Evolutionary conservation across 2,888 invertebrate species (phyloP).

Genomic region (Lasioglossum oenotherae): DNA sequence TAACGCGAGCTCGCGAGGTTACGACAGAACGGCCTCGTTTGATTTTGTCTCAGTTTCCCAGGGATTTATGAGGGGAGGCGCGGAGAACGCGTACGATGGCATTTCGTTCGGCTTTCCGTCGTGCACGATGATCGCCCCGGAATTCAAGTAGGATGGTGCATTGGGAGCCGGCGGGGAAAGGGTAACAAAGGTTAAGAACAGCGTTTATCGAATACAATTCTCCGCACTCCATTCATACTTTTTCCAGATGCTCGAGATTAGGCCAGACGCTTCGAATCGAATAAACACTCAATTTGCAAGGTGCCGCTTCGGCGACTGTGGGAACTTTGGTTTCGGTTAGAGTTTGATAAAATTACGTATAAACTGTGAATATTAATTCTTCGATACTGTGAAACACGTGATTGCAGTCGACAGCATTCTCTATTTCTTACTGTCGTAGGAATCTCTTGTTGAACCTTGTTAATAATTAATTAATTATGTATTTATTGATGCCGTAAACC

Average conservation of each 20-base stretch:
- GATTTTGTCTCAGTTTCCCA: slow-evolving; percentile 57
- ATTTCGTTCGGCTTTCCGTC: slow-evolving; percentile 31
- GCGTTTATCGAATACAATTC: slow-evolving; percentile 42
- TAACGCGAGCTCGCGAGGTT: slow-evolving; percentile 24
- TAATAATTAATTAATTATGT: too few species aligned
- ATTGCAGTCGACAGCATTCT: neutral
- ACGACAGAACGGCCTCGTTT: slow-evolving; percentile 46
- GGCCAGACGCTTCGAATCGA: neutral
- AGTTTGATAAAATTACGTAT: neutral
- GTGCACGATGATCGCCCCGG: slow-evolving; percentile 33
- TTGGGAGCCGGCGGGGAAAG: neutral
- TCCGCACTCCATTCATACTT: slow-evolving; percentile 20
- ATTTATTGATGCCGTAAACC: too few species aligned
- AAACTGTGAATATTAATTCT: neutral
- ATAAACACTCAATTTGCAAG: neutral
- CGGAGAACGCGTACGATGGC: slow-evolving; percentile 33
- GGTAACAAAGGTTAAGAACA: slow-evolving; percentile 37
- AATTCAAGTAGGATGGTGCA: slow-evolving; percentile 35
- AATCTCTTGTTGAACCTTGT: too few species aligned
- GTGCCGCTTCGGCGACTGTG: neutral
- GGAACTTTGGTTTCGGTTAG: neutral
- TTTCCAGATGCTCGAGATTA: slow-evolving; percentile 14
- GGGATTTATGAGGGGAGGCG: slow-evolving; percentile 38
- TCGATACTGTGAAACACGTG: neutral
- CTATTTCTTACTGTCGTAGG: too few species aligned